Conservation (phyloP, 2,888 invertebrate species). For the Leptura quadrifasciata region DNA sequence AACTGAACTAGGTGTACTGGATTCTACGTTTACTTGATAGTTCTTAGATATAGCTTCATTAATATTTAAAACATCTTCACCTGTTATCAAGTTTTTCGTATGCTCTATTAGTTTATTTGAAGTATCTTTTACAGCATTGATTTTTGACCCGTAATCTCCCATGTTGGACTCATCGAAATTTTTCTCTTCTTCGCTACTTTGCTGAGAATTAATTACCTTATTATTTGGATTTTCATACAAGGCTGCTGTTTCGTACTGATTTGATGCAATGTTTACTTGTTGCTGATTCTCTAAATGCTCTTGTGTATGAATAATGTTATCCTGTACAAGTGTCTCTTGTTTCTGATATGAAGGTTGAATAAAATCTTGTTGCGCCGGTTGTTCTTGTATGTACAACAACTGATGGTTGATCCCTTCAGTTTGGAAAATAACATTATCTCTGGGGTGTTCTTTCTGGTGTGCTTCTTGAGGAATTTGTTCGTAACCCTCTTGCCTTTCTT, state of each 20-base stretch:
- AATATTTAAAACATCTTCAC: conserved; percentile 80
- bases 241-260: conserved; percentile 44
- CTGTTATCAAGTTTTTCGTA: conserved; percentile 79
- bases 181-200: conserved; percentile 41
- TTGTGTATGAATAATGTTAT: conserved; percentile 8
- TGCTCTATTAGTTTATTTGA: conserved; percentile 76
- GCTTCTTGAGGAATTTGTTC: conserved; percentile 50
- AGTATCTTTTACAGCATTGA: conserved; percentile 62
- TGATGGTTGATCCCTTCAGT: conserved; percentile 55
- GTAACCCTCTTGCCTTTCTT: conserved; percentile 36
- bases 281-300: background rate
- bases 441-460: conserved; percentile 41
- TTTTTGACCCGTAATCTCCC: conserved; percentile 67
- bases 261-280: conserved; percentile 2
- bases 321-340: background rate
- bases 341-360: background rate
- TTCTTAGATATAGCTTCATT: conserved; percentile 73
- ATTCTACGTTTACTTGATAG: conserved; percentile 48
- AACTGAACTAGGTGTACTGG: conserved; percentile 57
- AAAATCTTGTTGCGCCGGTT: background rate
- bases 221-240: conserved; percentile 43
- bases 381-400: conserved; percentile 30
- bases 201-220: conserved; percentile 10
- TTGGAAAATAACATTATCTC: conserved; percentile 51
- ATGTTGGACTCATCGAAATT: background rate